Percentiles rank a stretch among this genome's conserved stretches.
Conservation (phyloP, 1,140 invertebrate genomes). For the Chlorops oryzae region DNA sequence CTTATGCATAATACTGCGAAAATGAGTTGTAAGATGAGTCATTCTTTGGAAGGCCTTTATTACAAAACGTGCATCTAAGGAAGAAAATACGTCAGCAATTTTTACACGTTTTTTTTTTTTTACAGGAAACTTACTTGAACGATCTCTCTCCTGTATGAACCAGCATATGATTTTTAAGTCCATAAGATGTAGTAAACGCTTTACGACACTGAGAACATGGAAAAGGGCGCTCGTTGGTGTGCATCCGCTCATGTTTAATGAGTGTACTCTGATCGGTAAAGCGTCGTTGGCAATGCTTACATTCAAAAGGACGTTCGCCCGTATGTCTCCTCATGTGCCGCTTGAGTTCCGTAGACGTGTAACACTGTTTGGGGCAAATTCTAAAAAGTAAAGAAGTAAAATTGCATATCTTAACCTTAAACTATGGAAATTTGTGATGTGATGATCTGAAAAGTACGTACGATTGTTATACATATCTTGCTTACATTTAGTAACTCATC, state of each 20-base stretch:
- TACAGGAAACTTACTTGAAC: constrained; percentile 7
- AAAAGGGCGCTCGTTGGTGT: constrained; percentile 17
- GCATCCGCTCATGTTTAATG: constrained; percentile 15
- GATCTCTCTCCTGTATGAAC: constrained; percentile 16
- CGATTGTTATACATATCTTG: no score
- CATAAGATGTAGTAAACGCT: constrained; percentile 14
- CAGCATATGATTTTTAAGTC: constrained; percentile 16
- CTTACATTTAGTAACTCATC: no score
- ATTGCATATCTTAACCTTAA: no score
- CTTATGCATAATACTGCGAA: constrained; percentile 12
- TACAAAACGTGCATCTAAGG: constrained; percentile 11
- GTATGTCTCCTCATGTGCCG: constrained; percentile 19
- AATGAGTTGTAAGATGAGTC: constrained; percentile 8
- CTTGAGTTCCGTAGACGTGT: constrained; percentile 36
- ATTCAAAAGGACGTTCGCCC: constrained; percentile 15
- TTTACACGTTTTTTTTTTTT: not conserved
- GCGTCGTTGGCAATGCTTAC: constrained; percentile 9
- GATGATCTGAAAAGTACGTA: no score
- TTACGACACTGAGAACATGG: constrained; percentile 16
- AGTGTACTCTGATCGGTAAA: constrained; percentile 16
- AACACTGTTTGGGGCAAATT: constrained; percentile 34
- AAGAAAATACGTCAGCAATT: no score
- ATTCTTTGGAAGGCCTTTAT: constrained; percentile 12
- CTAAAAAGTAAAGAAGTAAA: no score
- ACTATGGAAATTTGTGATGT: no score